Evolutionary conservation across 2,113 vertebrate genomes (phyloP), one percentile per base, ranked within the genome.

Genomic region (Psophia crepitans): DNA sequence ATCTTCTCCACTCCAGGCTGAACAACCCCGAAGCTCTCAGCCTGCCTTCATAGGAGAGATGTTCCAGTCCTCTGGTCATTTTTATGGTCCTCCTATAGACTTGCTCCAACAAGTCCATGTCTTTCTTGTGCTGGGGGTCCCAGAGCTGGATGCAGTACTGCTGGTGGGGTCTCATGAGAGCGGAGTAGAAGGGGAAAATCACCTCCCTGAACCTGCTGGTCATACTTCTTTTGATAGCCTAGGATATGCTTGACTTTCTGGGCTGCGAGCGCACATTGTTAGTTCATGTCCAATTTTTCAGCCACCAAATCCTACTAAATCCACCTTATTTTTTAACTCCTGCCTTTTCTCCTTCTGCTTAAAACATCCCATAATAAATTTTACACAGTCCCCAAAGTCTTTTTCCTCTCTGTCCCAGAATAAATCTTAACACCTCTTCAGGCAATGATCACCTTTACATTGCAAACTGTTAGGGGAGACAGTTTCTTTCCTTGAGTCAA

Each of bases 31-130:
- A 39, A 6, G 69, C 11, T 41, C 44, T 70, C 35, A 83, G 44
- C 23, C 12, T 61, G 3, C 61, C 35, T 3, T 39, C 46, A 26
- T 5, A 78, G 58, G 28, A 26, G 17, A 78, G 28, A 11, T 43
- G 24, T 11, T 51, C 35, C 54, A 43, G 1, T 19, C 14, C 12
- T 30, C 32, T 19, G 19, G 30, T 24, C 14, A 24, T 61, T 9
- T 43, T 24, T 20, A 5, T 51, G 46, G 9, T 5, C n/a, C 22
- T 51, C 28, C 33, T 60, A 33, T 37, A 8, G 43, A 60, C 19
- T 26, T 0, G 0, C 20, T 60, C 6, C 5, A 60, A 8, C 20
- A 61, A 15, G 19, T 60, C 57, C 15, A 14, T 12, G 12, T 39
- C 27, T 22, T 17, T 41, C 14, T 5, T 70, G 30, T 24, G 24